These are phyloP conservation scores for Erythrolamprus reginae DNA, from an alignment of 2,113 vertebrate species.

Conservation along the genomic window DNA sequence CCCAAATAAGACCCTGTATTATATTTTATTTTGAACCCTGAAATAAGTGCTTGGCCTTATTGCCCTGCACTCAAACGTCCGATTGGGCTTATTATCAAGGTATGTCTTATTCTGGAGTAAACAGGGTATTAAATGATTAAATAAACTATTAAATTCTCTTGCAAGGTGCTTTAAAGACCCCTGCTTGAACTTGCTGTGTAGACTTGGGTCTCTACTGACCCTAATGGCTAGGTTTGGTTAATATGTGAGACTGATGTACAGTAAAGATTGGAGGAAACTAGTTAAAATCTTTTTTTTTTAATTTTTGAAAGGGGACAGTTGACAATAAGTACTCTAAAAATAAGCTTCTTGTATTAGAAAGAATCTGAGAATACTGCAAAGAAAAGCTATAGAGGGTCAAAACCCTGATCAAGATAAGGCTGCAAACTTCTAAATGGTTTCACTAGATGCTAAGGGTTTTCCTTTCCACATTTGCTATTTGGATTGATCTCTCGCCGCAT, in stretches of 20 bases:
- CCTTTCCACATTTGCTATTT: background rate
- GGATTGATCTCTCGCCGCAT: background rate
- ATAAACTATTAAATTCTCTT: background rate
- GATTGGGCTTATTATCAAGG: too few relatives aligned
- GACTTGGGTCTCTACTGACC: background rate
- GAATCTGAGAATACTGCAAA: background rate
- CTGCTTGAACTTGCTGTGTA: background rate
- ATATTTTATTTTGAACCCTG: too few relatives aligned
- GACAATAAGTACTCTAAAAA: background rate
- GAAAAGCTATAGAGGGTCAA: background rate
- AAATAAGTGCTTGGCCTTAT: too few relatives aligned
- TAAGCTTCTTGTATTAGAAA: background rate
- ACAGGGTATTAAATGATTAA: too few relatives aligned
- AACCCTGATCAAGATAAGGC: background rate
- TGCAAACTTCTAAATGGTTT: background rate
- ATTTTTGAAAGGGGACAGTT: background rate
- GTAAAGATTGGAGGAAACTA: background rate
- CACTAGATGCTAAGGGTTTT: background rate
- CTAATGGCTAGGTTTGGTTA: background rate
- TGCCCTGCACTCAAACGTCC: too few relatives aligned
- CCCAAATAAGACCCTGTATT: too few relatives aligned
- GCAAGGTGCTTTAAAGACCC: background rate
- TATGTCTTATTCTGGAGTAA: too few relatives aligned
- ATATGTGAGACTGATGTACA: background rate
- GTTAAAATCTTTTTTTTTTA: background rate